Base-by-base conservation (phyloP, 2,888 invertebrate species). In the Polietes domitor region DNA sequence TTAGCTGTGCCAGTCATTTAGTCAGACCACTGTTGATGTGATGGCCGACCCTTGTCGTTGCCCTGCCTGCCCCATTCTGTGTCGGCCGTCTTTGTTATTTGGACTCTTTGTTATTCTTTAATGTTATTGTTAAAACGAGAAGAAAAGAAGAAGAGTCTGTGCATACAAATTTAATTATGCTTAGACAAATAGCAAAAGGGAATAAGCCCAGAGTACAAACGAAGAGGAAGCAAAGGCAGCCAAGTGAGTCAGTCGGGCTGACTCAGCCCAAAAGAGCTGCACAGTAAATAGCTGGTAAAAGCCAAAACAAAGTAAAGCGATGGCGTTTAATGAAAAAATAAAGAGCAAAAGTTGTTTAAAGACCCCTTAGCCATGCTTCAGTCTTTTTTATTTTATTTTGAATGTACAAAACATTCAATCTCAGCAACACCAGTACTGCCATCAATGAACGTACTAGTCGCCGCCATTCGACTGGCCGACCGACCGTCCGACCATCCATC, bases 281-380 rank as follows among this genome's bases (percentile, higher is more conserved):
- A 24, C 68, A 68, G 68, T 68, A 68, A 58, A 68, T 61, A 43
- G 12, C 68, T 77, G 47, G 47, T 73, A 63, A 47, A 71, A 76
- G 55, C 10, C 41, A 53, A 68, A 21, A 32, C 70, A 77, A 50
- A 75, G 77, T 75, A 72, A 80, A 76, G 50, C 53, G 47, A 50
- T 72, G 75, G 41, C 73, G 75, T 77, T 84, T 76, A 80, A 80
- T 72, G 61, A 72, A 75, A 76, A 75, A 61, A 74, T 41, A 37
- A 72, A 77, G 41, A 83, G 65, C 63, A 75, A 83, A 77, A 77
- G 65, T 50, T 75, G 12, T 71, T 74, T 75, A n/a, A 80, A 83
- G 77, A n/a, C 50, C 83, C 72, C 72, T 75, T 65, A 65, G 72
- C 71, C 41, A 10, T 41, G 37, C 47, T 71, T 70, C 63, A 9